Base-by-base conservation (phyloP, 2,113 vertebrate species). In the Corapipo altera region DNA sequence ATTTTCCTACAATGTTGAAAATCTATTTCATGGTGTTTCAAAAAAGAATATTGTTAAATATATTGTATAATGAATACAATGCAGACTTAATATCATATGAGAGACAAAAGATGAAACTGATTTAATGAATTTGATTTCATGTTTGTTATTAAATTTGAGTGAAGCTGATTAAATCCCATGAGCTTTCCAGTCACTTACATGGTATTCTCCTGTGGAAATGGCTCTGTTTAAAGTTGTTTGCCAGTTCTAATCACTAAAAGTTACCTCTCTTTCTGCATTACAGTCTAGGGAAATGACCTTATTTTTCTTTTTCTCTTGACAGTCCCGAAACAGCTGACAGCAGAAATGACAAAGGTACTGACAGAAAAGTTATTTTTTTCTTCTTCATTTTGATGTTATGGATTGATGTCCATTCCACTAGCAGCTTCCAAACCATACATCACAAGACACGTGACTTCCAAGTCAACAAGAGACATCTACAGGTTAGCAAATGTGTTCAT, bases 401-500 rank as follows among this genome's bases (percentile, higher is more conserved):
- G 89, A 93, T 96, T 8, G 0, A 96, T 91, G 94, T 95, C 96
- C 89, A 94, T 89, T 93, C 88, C 43, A 76, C 49, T 27, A 88
- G 85, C 70, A 85, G 93, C 54, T 74, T 94, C 91, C 82, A 75
- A 93, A 91, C 30, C 62, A 73, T 89, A 96, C 91, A 94, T 96
- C 93, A 96, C 58, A 27, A 6, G 35, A 41, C 0, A 3, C 18
- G 11, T 94, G 95, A 95, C 89, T 96, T 97, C 81, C 93, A 92
- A 95, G 62, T 94, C 89, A 95, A 82, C 81, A 73, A 65, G 77
- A 93, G 81, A 89, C 87, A 87, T 89, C 95, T 82, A 91, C 89
- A 82, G 94, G 93, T 95, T 95, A 96, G 91, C 58, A 82, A 95
- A 95, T 88, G 74, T 62, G 91, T 82, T 95, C 61, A 88, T 89